A percentile compares a stretch with the other conserved stretches of the same genome.
Evolutionary conservation across 2,888 invertebrate species (phyloP).

Genomic region (Agrilus mali): DNA sequence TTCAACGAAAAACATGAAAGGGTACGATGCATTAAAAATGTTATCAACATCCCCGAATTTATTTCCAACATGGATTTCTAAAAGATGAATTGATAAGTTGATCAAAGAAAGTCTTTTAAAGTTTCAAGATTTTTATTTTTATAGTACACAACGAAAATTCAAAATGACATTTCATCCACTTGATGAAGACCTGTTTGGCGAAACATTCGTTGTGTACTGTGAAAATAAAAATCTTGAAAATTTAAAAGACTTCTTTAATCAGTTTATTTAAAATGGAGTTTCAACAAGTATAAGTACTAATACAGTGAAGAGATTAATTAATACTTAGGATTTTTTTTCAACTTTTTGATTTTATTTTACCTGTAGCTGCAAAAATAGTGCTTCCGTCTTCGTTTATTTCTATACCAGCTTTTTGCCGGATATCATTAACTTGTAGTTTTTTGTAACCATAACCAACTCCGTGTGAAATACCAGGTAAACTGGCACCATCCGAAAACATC

Average conservation of each 20-base stretch:
- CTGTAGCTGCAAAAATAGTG: constrained; percentile 55
- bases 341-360: constrained; percentile 27
- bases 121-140: too few relatives aligned
- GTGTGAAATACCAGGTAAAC: constrained; percentile 53
- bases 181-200: too few relatives aligned
- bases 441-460: constrained; percentile 33
- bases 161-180: too few relatives aligned
- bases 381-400: constrained; percentile 67
- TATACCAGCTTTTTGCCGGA: constrained; percentile 64
- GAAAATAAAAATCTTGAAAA: too few relatives aligned
- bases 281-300: too few relatives aligned
- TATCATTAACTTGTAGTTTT: constrained; percentile 46
- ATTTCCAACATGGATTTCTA: constrained; percentile 55
- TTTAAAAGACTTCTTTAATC: too few relatives aligned
- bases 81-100: constrained; percentile 13
- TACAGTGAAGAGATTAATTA: too few relatives aligned
- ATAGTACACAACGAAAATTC: too few relatives aligned
- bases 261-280: too few relatives aligned
- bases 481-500: constrained; percentile 58
- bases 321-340: too few relatives aligned
- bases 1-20: constrained; percentile 70
- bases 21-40: constrained; percentile 57
- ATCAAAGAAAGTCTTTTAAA: background rate
- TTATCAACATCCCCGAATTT: constrained; percentile 52
- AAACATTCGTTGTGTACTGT: too few relatives aligned